These are phyloP conservation scores for Apodemia hepburni DNA, from an alignment of 2,888 invertebrate genomes.

Conservation along the genomic window DNA sequence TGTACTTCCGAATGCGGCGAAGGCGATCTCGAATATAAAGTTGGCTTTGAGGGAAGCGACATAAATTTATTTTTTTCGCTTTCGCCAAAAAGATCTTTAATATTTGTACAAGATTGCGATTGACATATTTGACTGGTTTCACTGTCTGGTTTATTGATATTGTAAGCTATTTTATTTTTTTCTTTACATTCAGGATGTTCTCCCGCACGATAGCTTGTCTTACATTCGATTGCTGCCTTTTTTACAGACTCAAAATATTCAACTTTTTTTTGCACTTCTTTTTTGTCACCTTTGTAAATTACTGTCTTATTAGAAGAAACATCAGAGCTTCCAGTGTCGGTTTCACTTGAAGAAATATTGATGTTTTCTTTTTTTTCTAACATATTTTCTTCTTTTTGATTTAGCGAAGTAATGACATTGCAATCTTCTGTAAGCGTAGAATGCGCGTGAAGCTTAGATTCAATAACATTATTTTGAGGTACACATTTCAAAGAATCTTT, in stretches of 20 bases:
- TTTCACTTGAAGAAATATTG: constrained; percentile 78
- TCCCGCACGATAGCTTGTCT: constrained; percentile 73
- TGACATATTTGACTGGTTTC: constrained; percentile 61
- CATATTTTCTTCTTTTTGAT: constrained; percentile 49
- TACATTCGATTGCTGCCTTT: constrained; percentile 66
- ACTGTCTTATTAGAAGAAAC: constrained; percentile 84
- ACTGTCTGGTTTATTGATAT: constrained; percentile 37
- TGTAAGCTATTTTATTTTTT: constrained; percentile 35
- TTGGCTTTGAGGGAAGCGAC: constrained; percentile 71
- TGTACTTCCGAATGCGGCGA: constrained; percentile 76
- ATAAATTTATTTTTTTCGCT: constrained; percentile 80
- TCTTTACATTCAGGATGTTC: constrained; percentile 66
- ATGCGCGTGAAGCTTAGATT: not conserved
- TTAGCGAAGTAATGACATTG: not conserved
- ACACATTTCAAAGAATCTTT: constrained; percentile 18
- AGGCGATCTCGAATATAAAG: constrained; percentile 69
- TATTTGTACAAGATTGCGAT: constrained; percentile 86
- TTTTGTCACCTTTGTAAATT: constrained; percentile 79
- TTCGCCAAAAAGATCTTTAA: constrained; percentile 92
- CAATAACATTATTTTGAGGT: constrained; percentile 19
- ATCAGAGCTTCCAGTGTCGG: constrained; percentile 87
- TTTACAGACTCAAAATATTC: constrained; percentile 89
- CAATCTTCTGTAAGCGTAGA: constrained; percentile 19
- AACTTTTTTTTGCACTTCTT: constrained; percentile 86
- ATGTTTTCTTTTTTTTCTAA: constrained; percentile 66